Base-by-base conservation (phyloP, 2,797 vertebrate species). In the Taeniopygia guttata region DNA sequence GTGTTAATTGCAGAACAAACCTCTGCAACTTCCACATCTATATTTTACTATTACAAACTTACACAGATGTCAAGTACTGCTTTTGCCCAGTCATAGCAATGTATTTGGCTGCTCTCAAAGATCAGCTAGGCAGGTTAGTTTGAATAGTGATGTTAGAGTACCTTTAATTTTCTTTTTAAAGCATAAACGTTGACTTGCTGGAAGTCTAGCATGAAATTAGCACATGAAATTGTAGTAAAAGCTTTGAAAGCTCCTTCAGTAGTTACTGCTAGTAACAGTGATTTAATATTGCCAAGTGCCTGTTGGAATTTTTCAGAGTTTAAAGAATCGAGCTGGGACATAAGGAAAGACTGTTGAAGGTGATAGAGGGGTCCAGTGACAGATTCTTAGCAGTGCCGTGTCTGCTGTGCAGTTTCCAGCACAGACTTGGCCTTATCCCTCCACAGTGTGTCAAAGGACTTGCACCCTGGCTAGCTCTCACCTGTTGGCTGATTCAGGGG, bases 401-500 rank as follows among this genome's bases (percentile, higher is more conserved):
- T 27, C 17, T 34, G 52, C 43, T 34, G 66, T 1, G 1, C 45
- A 9, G 14, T 14, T 56, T 42, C 21, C 7, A 16, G 64, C 51
- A 7, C 13, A 16, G 8, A 11, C 1, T 34, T 59, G 20, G 42
- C 55, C 22, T 32, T 32, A 20, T 62, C 21, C 18, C 25, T 7
- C 43, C 38, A 3, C 13, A 3, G 30, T 4, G 4, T 54, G 34
- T 40, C 6, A 3, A 29, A 62, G 69, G 6, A 3, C 56, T n/a
- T 3, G 0, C 22, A 5, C 16, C 49, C 17, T 2, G 2, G n/a
- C 42, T 5, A 1, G 4, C 10, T 59, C 51, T 52, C 29, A 34
- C 14, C 16, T 34, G 12, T 4, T 20, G 16, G 30, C n/a, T 55
- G 21, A 13, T 30, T 23, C 6, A 1, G 27, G 34, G 6, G 9